Conservation (phyloP, 1,140 invertebrate genomes). For the Heterodera carotae region DNA sequence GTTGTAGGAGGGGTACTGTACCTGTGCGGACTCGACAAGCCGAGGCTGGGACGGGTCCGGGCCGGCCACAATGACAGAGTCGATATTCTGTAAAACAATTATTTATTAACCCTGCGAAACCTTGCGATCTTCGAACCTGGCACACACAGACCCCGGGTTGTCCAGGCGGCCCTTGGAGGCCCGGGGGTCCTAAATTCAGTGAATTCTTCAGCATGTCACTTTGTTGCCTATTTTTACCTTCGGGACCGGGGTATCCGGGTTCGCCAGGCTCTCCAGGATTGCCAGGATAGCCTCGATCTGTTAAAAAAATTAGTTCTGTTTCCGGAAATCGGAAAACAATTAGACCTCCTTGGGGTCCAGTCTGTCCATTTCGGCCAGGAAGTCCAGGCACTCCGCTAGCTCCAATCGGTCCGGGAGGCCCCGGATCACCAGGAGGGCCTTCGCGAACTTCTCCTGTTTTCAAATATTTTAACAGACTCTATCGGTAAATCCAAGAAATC, state of each 20-base stretch:
- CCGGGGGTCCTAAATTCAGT: slow-evolving; percentile 38
- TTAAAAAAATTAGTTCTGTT: not conserved
- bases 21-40: slow-evolving; percentile 44
- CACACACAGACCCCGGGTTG: slow-evolving; percentile 27
- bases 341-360: slow-evolving; percentile 59
- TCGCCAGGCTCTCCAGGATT: slow-evolving; percentile 50
- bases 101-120: slow-evolving; percentile 48
- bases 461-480: no score
- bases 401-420: slow-evolving; percentile 62
- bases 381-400: slow-evolving; percentile 62
- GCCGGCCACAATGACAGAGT: slow-evolving; percentile 60
- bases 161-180: slow-evolving; percentile 57
- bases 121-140: slow-evolving; percentile 20
- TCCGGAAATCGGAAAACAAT: not conserved
- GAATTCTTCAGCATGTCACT: not conserved
- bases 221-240: slow-evolving; percentile 37
- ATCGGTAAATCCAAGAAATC: no score
- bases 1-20: slow-evolving; percentile 39
- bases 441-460: slow-evolving; percentile 58
- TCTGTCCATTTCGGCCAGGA: slow-evolving; percentile 63
- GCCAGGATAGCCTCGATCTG: slow-evolving; percentile 30
- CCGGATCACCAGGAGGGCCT: slow-evolving; percentile 62
- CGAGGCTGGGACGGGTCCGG: slow-evolving; percentile 57
- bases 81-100: slow-evolving; percentile 64
- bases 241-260: slow-evolving; percentile 62